These are phyloP conservation scores for Perizoma affinitatum DNA, from an alignment of 2,888 invertebrate genomes.

Conservation along the genomic window DNA sequence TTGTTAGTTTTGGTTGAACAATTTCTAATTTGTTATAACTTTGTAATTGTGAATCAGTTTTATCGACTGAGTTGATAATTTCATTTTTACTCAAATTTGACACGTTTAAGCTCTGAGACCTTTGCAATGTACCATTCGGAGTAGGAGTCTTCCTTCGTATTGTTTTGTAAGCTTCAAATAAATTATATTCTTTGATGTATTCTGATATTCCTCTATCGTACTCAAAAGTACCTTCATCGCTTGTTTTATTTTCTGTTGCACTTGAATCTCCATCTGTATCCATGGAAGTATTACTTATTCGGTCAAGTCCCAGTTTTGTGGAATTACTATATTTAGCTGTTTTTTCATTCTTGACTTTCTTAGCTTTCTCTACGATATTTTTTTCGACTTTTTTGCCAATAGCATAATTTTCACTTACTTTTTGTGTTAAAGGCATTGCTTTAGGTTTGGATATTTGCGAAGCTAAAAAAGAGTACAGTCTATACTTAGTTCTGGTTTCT, in stretches of 20 bases:
- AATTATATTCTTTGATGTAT: slow-evolving; percentile 39
- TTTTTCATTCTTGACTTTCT: slow-evolving; percentile 25
- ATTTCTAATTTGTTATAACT: slow-evolving; percentile 32
- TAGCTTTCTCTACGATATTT: slow-evolving; percentile 47
- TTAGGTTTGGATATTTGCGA: slow-evolving; percentile 68
- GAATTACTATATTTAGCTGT: not conserved
- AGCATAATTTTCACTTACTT: slow-evolving; percentile 64
- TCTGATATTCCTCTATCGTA: slow-evolving; percentile 34
- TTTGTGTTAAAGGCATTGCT: slow-evolving; percentile 67
- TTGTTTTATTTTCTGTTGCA: slow-evolving; percentile 19
- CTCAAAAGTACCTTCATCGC: slow-evolving; percentile 23
- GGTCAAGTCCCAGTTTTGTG: not conserved
- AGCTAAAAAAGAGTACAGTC: slow-evolving; percentile 66
- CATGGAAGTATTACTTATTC: slow-evolving; percentile 17
- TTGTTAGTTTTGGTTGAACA: slow-evolving; percentile 37
- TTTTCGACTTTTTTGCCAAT: slow-evolving; percentile 66
- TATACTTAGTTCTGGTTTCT: slow-evolving; percentile 62
- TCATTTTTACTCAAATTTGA: slow-evolving; percentile 23
- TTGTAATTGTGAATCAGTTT: slow-evolving; percentile 16
- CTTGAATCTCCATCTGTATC: slow-evolving; percentile 25
- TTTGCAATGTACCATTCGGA: slow-evolving; percentile 33
- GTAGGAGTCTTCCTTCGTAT: slow-evolving; percentile 37
- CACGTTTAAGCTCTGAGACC: slow-evolving; percentile 23
- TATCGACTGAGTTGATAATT: slow-evolving; percentile 19
- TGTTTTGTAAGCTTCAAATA: slow-evolving; percentile 41